Evolutionary conservation across 2,888 invertebrate species (phyloP).

Genomic region (Scaptomyza parva): DNA sequence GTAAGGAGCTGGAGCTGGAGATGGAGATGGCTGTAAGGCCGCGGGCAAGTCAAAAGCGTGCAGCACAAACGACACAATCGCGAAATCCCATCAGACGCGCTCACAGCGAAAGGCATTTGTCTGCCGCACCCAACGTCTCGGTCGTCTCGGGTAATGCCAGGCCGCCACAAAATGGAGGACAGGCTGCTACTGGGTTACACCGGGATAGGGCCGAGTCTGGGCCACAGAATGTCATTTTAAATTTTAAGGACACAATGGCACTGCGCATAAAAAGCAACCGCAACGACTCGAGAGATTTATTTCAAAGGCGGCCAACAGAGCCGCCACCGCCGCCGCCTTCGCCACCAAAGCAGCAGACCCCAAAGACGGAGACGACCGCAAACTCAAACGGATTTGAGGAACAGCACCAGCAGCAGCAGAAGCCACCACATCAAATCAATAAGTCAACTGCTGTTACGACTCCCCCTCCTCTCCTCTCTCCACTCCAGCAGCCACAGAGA

Average conservation of each 20-base stretch:
- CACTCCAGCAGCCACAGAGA: constrained; percentile 65
- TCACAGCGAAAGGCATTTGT: constrained; percentile 83
- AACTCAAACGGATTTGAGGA: constrained; percentile 73
- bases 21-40: constrained; percentile 50
- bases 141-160: constrained; percentile 66
- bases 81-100: constrained; percentile 84
- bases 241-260: constrained; percentile 92
- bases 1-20: constrained; percentile 17
- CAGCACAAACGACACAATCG: constrained; percentile 81
- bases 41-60: constrained; percentile 77
- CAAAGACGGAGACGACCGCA: constrained; percentile 43
- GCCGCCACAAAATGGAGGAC: constrained; percentile 76
- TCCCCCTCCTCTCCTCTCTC: background rate
- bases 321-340: constrained; percentile 85
- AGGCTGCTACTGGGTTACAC: constrained; percentile 15
- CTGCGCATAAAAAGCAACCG: constrained; percentile 88
- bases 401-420: constrained; percentile 51
- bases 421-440: constrained; percentile 82
- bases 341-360: constrained; percentile 86
- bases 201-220: constrained; percentile 22
- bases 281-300: constrained; percentile 88
- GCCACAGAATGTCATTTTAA: constrained; percentile 79
- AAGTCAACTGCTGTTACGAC: constrained; percentile 72
- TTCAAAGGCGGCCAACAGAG: constrained; percentile 85
- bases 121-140: constrained; percentile 53